Percentiles rank a stretch among this genome's conserved stretches.
Conservation (phyloP, 2,888 invertebrate genomes). For the Lacanobia oleracea region DNA sequence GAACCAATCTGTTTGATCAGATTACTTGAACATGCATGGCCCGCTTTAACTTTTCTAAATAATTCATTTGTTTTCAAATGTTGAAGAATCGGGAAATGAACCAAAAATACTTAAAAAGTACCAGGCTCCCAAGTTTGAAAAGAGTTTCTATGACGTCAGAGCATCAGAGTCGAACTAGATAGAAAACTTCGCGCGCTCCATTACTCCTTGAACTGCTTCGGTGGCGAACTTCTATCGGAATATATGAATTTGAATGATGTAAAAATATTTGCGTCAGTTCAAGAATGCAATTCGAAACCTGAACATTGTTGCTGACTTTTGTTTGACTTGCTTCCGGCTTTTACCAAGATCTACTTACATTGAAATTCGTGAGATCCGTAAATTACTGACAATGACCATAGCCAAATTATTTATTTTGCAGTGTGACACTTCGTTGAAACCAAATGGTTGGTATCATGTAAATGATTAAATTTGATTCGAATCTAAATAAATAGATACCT, state of each 20-base stretch:
- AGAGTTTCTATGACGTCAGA: slow-evolving; percentile 5
- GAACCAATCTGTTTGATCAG: too few species aligned
- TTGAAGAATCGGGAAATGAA: neutral
- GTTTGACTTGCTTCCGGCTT: slow-evolving; percentile 11
- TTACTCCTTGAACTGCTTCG: slow-evolving; percentile 40
- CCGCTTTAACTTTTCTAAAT: too few species aligned
- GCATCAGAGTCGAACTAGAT: slow-evolving; percentile 20
- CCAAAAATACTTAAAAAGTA: neutral
- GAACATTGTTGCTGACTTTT: slow-evolving; percentile 10
- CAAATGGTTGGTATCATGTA: too few species aligned
- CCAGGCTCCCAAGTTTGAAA: slow-evolving; percentile 23
- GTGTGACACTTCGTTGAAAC: too few species aligned
- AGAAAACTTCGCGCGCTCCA: slow-evolving; percentile 29
- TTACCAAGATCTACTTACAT: neutral
- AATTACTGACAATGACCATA: too few species aligned
- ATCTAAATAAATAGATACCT: neutral
- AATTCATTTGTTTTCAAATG: neutral
- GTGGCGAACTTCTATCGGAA: slow-evolving; percentile 21
- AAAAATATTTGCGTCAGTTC: slow-evolving; percentile 32
- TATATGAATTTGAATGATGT: slow-evolving; percentile 43
- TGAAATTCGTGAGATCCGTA: neutral
- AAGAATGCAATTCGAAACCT: slow-evolving; percentile 23
- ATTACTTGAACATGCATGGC: too few species aligned
- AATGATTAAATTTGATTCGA: neutral
- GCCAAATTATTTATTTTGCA: too few species aligned